phyloP scores from a whole-genome alignment of 2,797 vertebrate species.

The Darevskia mixta region DNA sequence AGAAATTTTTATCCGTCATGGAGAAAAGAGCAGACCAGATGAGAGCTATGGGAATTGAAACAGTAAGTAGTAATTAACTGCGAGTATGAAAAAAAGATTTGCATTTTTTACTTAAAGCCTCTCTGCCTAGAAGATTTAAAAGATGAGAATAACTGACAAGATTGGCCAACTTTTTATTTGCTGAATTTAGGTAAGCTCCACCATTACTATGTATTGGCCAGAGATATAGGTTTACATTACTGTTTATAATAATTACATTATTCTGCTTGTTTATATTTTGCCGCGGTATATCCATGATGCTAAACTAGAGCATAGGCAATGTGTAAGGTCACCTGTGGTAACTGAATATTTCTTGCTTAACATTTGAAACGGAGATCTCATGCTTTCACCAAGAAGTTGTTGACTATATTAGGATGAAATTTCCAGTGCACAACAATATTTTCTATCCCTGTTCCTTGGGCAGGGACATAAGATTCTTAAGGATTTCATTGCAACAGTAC shows the following conservation, averaged over 20 bases:
- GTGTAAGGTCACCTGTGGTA: background rate
- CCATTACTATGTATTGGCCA: background rate
- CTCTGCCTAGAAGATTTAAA: conserved; percentile 4
- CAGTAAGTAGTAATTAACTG: conserved; percentile 80
- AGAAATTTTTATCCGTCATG: conserved; percentile 98
- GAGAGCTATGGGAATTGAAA: conserved; percentile 98
- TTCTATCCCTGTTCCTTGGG: background rate
- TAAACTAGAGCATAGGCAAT: background rate
- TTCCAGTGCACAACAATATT: background rate
- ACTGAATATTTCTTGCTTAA: background rate
- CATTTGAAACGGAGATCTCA: background rate
- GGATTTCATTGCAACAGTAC: background rate
- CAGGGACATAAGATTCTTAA: too few species aligned
- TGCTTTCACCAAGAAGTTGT: background rate
- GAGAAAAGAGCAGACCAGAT: conserved; percentile 99
- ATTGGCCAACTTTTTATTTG: background rate
- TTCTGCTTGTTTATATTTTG: background rate
- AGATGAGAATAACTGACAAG: background rate
- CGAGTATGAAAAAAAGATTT: background rate
- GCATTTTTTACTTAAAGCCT: background rate
- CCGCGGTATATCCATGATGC: background rate
- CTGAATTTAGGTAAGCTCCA: background rate
- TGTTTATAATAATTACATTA: background rate
- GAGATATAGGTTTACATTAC: background rate
- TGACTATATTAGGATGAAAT: background rate